Percentiles rank a stretch among this genome's conserved stretches.
Evolutionary conservation across 2,113 vertebrate species (phyloP).

Genomic region (Cavia porcellus): DNA sequence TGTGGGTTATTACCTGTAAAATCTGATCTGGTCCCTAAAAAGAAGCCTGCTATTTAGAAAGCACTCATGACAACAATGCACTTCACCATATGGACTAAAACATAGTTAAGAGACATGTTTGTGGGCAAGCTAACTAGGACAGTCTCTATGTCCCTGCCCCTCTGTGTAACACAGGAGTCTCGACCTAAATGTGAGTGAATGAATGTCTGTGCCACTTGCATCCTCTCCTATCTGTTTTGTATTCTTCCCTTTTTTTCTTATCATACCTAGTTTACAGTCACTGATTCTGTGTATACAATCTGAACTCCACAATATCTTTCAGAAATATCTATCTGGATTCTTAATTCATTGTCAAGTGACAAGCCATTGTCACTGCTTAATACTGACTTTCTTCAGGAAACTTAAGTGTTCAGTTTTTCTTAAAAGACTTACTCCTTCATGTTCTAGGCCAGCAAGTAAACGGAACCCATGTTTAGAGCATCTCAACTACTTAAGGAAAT

Average conservation of each 20-base stretch:
- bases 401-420: not conserved
- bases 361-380: not conserved
- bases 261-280: not conserved
- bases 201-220: not conserved
- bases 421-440: not conserved
- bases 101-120: slow-evolving; percentile 64
- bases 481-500: not conserved
- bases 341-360: no score
- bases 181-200: not conserved
- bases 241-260: not conserved
- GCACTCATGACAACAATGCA: slow-evolving; percentile 58
- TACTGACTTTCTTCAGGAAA: not conserved
- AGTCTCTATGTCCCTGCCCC: not conserved
- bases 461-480: not conserved
- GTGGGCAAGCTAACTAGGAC: slow-evolving; percentile 3
- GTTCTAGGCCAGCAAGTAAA: not conserved
- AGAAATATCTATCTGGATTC: not conserved
- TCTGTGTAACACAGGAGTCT: not conserved
- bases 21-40: slow-evolving; percentile 57
- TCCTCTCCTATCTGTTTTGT: not conserved
- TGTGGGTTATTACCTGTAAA: slow-evolving; percentile 66
- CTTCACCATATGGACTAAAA: slow-evolving; percentile 62
- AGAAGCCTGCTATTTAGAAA: slow-evolving; percentile 68
- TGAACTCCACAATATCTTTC: not conserved
- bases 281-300: not conserved